Evolutionary conservation across 2,113 vertebrate species (phyloP).

Genomic region (Gallinago media): DNA sequence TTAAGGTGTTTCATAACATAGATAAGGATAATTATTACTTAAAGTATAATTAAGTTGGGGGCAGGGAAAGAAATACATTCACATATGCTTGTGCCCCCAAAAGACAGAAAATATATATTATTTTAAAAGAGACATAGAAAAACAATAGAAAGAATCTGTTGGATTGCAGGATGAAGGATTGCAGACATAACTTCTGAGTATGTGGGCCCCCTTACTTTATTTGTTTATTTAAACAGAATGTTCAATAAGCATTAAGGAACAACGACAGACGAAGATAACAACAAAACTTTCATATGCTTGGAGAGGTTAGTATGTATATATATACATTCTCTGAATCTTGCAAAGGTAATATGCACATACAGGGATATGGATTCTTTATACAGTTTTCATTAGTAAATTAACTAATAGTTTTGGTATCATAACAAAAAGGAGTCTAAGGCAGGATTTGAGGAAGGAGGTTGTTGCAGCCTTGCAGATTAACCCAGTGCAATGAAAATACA

Average conservation of each 20-base stretch:
- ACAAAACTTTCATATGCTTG: background rate
- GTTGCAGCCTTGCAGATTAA: background rate
- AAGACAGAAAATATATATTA: background rate
- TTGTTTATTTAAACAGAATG: background rate
- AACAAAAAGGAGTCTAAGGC: background rate
- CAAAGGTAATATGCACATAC: background rate
- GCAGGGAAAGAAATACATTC: background rate
- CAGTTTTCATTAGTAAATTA: background rate
- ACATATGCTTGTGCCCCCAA: background rate
- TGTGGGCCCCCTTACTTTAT: background rate
- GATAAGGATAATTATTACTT: background rate
- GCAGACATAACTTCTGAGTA: background rate
- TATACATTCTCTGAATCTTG: background rate
- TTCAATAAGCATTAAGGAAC: background rate
- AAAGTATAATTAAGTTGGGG: rapidly evolving
- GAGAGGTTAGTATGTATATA: background rate
- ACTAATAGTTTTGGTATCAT: background rate
- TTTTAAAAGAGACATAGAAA: background rate
- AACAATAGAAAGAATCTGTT: background rate
- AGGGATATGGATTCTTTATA: background rate
- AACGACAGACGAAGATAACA: background rate
- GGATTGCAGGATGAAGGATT: background rate
- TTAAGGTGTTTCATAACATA: background rate
- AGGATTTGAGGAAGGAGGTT: background rate
- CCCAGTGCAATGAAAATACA: background rate